Conservation (phyloP, 2,797 vertebrate species). For the Tarsius wallacei region DNA sequence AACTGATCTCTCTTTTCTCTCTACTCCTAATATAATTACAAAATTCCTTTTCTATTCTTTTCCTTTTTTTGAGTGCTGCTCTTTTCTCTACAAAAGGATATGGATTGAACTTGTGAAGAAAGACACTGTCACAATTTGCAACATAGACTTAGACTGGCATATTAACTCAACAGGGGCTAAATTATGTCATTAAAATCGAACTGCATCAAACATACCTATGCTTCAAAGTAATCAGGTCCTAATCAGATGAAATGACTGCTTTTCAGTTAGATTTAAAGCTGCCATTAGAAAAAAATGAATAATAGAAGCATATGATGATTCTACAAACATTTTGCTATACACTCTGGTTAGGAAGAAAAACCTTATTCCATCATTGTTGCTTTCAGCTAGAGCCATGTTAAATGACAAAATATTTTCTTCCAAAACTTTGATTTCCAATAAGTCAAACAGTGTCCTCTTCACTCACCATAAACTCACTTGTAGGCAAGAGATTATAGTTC, state of each 20-base stretch:
- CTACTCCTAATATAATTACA: neutral
- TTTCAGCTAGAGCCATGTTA: neutral
- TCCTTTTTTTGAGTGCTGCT: neutral
- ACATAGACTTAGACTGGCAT: neutral
- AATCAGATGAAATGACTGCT: neutral
- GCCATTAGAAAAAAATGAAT: neutral
- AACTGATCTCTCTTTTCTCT: neutral
- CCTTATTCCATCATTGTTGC: neutral
- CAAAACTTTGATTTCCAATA: neutral
- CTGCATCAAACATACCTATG: neutral
- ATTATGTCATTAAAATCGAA: neutral
- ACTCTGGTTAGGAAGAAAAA: neutral
- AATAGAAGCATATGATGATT: neutral
- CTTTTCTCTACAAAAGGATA: neutral
- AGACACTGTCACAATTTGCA: neutral
- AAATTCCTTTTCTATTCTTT: neutral
- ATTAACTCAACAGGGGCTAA: constrained; percentile 24
- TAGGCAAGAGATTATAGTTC: constrained; percentile 11
- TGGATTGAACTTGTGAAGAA: neutral
- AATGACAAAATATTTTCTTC: neutral
- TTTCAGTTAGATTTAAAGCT: constrained; percentile 42
- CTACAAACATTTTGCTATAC: neutral
- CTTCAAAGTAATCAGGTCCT: neutral
- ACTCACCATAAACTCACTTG: neutral
- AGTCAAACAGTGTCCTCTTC: neutral